These are phyloP conservation scores for Streptopelia turtur DNA, from an alignment of 2,797 vertebrate species.

Conservation along the genomic window DNA sequence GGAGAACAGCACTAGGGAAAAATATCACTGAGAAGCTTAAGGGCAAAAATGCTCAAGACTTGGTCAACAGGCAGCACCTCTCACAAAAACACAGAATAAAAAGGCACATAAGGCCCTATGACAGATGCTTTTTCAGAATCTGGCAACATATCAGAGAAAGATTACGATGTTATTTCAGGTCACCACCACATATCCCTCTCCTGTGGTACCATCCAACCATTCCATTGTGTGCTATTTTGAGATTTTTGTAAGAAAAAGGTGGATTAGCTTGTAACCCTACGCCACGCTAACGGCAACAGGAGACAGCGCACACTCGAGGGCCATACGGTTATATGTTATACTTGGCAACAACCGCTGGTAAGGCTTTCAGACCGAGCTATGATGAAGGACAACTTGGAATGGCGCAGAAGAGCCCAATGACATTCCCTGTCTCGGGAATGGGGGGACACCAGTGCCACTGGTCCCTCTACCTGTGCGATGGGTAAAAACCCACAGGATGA, in stretches of 20 bases:
- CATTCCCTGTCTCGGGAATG: not conserved
- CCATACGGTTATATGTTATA: fast-evolving
- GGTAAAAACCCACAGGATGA: not conserved
- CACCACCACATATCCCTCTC: not conserved
- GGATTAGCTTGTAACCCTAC: fast-evolving
- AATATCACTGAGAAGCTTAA: not conserved
- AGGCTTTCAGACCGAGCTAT: not conserved
- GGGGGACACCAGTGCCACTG: fast-evolving
- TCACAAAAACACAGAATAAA: not conserved
- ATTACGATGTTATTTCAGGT: not conserved
- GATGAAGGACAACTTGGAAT: not conserved
- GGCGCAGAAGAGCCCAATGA: not conserved
- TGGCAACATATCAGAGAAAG: not conserved
- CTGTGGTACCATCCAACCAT: not conserved
- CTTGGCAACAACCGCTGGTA: not conserved
- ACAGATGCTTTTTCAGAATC: not conserved
- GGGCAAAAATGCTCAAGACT: not conserved
- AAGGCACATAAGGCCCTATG: not conserved
- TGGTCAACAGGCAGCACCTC: not conserved
- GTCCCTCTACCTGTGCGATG: not conserved
- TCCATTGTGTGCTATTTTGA: not conserved
- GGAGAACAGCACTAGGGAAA: not conserved
- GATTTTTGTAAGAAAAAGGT: not conserved
- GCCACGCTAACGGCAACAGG: fast-evolving
- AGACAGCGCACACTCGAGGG: not conserved